Evolutionary conservation across 2,888 invertebrate genomes (phyloP), one percentile per base, ranked within the genome.

Genomic region (Lasius platythorax): DNA sequence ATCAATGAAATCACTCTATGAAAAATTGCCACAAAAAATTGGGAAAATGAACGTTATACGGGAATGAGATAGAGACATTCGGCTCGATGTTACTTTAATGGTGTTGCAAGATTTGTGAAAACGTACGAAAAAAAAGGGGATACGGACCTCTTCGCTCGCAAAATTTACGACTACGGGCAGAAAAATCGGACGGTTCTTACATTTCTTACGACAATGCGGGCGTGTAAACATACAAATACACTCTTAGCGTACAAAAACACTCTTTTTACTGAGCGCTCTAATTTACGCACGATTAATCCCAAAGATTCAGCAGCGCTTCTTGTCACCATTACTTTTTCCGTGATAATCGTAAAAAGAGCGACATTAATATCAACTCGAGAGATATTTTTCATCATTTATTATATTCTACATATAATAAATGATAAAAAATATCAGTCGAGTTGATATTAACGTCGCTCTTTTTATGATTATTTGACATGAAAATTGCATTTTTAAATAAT

Each of bases 251-350:
- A 75, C 50, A 85, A 58, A 76, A 67, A 43, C 46, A 56, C 37
- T n/a, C 67, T 83, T 72, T 88, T 74, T 64, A 64, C 12, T 61
- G 33, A 30, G 11, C 43, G 61, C 53, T 66, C 30, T 84, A 88
- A 88, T 88, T 88, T 86, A 84, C 8, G 64, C 84, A 40, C 75
- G 68, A 64, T 88, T 88, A 86, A 88, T 79, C 63, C 43, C 53
- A 61, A 75, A 63, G 18, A 66, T 46, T 28, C 40, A 74, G 12
- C 30, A 33, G 61, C 18, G n/a, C n/a, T 79, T 83, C 73, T 86
- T 66, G 43, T 74, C 37, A 75, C n/a, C 40, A 67, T 75, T 40
- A 37, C 37, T 50, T 43, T 78, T 70, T 61, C 56, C 30, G 15
- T 9, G 12, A 61, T 4, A 46, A 12, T 11, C 11, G 9, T 46